Conservation (phyloP, 2,113 vertebrate genomes). For the Pterocles gutturalis region DNA sequence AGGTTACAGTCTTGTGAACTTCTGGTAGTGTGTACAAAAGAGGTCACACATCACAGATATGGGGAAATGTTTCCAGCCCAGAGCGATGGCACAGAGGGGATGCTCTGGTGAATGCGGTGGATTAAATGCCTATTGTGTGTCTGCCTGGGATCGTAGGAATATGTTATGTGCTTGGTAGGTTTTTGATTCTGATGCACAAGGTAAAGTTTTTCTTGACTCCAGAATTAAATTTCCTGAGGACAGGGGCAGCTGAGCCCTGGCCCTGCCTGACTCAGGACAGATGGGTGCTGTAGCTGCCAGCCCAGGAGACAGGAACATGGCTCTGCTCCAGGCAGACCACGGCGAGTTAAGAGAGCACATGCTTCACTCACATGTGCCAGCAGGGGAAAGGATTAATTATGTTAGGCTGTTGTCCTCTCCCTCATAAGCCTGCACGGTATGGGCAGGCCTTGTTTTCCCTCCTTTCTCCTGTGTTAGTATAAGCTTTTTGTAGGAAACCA, state of each 20-base stretch:
- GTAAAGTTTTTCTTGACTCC: not conserved
- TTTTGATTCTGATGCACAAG: not conserved
- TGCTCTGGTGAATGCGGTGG: not conserved
- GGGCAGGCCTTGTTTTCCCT: not conserved
- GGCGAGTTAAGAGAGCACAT: accelerated
- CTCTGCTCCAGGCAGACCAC: not conserved
- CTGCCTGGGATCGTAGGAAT: not conserved
- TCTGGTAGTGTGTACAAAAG: not conserved
- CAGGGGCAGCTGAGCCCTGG: not conserved
- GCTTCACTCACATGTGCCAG: not conserved
- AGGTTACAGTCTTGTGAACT: not conserved
- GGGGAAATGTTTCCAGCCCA: not conserved
- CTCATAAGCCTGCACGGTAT: not conserved
- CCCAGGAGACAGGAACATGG: accelerated
- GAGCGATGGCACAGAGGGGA: not conserved
- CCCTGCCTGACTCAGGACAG: not conserved
- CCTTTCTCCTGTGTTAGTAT: not conserved
- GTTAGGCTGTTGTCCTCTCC: not conserved
- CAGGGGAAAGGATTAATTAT: not conserved
- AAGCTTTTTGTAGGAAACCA: not conserved
- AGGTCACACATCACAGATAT: not conserved
- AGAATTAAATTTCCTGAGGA: not conserved
- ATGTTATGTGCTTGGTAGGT: not conserved
- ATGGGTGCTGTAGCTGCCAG: not conserved
- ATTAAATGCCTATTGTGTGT: not conserved